Base-by-base conservation (phyloP, 2,113 vertebrate genomes). In the Laticauda colubrina region DNA sequence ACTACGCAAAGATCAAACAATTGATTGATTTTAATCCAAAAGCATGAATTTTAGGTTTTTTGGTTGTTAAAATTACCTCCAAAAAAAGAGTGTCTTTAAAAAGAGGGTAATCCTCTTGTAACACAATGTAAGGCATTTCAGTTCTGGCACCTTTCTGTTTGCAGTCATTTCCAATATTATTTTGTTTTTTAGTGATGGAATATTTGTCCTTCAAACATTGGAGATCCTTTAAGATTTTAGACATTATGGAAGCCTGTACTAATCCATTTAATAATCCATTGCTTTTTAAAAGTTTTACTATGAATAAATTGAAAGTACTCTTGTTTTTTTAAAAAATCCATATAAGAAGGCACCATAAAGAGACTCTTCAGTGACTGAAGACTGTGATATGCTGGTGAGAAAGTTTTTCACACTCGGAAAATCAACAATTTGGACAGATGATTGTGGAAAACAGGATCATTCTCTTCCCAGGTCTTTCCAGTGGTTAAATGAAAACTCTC, bases 11-110 rank as follows among this genome's bases (percentile, higher is more conserved):
- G 39, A 85, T 51, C 88, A 92, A 89, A 95, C 91, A 96, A 95
- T 5, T 29, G 26, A 59, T 9, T 87, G 39, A 61, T 29, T 87
- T 93, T 92, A 89, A 54, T 94, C 88, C 92, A 92, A 95, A 95
- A 88, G 5, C 53, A 87, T 89, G 18, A 61, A 93, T n/a, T 90
- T 39, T 0, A 6, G 34, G 69, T 92, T 87, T 91, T 23, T 56
- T 3, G 12, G 29, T 1, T 55, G 29, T 95, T 96, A 94, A 95
- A 95, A 51, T 94, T 97, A 94, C 85, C 64, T 85, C 55, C 93
- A 93, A 54, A 57, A 64, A 69, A 57, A 59, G 23, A n/a, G 69
- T 0, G 0, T 69, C 91, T 39, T 91, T 93, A 20, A 89, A 92
- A 90, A 95, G 87, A 26, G 85, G 69, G n/a, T 92, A 93, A 92